Conservation (phyloP, 2,113 vertebrate species). For the Sminthopsis crassicaudata region DNA sequence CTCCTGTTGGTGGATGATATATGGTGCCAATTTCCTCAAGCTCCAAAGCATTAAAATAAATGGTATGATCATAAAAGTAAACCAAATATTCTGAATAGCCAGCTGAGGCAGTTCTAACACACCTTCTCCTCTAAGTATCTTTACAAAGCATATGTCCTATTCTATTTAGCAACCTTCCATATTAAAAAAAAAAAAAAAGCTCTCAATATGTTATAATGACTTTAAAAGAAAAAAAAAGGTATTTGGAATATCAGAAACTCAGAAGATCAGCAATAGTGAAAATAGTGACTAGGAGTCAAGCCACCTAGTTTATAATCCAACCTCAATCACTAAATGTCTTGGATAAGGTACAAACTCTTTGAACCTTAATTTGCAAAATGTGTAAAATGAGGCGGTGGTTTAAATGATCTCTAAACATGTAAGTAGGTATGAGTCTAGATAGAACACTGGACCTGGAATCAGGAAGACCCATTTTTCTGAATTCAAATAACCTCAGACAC, state of each 20-base stretch:
- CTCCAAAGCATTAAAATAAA: neutral
- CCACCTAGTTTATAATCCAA: neutral
- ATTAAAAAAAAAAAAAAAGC: too few species aligned
- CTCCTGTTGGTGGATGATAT: neutral
- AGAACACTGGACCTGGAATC: neutral
- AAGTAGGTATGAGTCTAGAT: neutral
- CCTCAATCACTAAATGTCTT: neutral
- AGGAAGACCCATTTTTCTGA: neutral
- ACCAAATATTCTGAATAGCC: too few species aligned
- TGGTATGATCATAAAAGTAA: neutral
- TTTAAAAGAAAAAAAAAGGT: neutral
- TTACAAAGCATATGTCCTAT: neutral
- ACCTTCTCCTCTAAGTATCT: neutral
- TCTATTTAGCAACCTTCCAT: neutral
- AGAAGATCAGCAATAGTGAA: neutral
- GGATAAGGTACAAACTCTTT: neutral
- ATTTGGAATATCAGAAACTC: neutral
- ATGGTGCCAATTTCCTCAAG: neutral
- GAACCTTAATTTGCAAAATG: neutral
- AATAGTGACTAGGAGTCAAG: neutral
- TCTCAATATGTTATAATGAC: neutral
- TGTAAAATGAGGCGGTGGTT: neutral
- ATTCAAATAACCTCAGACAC: neutral
- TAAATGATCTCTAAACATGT: neutral
- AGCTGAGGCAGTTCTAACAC: neutral